Conservation (phyloP, 2,797 vertebrate species). For the Myotis pilosus region DNA sequence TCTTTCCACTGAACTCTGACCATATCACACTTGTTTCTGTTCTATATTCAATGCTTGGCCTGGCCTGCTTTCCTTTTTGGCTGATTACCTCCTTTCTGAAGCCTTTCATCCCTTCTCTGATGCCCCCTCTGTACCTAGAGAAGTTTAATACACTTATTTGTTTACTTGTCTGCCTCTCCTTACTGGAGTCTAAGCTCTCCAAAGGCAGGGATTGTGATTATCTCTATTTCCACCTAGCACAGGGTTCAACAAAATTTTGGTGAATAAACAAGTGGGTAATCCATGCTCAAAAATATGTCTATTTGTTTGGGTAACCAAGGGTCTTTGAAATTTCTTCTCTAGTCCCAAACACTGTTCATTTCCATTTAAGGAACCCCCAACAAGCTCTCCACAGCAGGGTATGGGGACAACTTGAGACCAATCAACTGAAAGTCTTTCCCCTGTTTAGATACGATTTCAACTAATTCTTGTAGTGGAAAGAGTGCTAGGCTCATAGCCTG, state of each 20-base stretch:
- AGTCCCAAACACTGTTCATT: conserved; percentile 1
- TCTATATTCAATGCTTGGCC: background rate
- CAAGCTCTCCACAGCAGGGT: background rate
- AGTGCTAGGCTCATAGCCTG: background rate
- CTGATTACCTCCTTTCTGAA: conserved; percentile 5
- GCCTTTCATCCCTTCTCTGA: background rate
- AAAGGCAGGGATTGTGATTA: background rate
- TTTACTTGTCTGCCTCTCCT: background rate
- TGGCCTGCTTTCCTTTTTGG: background rate
- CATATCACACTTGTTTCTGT: background rate
- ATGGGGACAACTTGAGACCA: background rate
- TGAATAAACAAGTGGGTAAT: conserved; percentile 32
- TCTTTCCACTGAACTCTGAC: background rate
- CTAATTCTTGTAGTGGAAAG: background rate
- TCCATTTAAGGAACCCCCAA: background rate
- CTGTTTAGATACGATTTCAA: conserved; percentile 19
- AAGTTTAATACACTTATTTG: background rate
- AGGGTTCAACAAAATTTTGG: background rate
- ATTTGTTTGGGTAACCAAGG: background rate
- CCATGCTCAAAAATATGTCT: background rate
- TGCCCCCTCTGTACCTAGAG: background rate
- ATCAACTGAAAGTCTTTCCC: conserved; percentile 24
- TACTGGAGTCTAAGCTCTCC: background rate
- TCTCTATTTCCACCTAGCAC: background rate
- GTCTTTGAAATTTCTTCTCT: background rate